Conservation (phyloP, 1,140 invertebrate species). For the Ooceraea biroi region DNA sequence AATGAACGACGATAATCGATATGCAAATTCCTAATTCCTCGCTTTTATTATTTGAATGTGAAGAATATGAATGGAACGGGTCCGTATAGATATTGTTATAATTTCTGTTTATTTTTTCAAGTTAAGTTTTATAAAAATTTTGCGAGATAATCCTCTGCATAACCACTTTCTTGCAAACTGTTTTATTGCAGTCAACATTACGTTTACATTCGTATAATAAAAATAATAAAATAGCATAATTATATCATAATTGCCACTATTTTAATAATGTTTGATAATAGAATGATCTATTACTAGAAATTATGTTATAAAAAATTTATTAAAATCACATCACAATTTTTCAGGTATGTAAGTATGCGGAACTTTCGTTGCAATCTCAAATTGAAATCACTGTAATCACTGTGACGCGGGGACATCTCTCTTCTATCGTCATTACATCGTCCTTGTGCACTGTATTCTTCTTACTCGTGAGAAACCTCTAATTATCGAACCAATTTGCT, state of each 20-base stretch:
- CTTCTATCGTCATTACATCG: not conserved
- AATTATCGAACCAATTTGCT: slow-evolving; percentile 1
- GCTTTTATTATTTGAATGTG: not conserved
- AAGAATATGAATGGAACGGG: not conserved
- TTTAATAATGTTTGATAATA: not conserved
- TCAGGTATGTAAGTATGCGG: no score
- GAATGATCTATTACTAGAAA: not conserved
- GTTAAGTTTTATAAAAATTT: not conserved
- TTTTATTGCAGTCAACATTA: no score
- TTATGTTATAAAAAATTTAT: not conserved
- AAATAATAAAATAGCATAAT: not conserved
- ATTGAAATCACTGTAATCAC: not conserved
- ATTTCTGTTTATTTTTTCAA: no score
- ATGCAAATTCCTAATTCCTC: not conserved
- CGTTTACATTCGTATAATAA: no score
- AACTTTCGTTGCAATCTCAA: not conserved
- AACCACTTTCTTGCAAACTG: no score
- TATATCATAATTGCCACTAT: not conserved
- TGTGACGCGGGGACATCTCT: not conserved
- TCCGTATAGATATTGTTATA: not conserved
- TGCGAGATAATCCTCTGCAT: not conserved
- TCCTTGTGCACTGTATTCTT: not conserved
- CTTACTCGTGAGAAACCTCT: not conserved
- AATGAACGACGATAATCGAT: slow-evolving; percentile 24
- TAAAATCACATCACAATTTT: not conserved